Base-by-base conservation (phyloP, 2,113 vertebrate genomes). In the Picathartes gymnocephalus region DNA sequence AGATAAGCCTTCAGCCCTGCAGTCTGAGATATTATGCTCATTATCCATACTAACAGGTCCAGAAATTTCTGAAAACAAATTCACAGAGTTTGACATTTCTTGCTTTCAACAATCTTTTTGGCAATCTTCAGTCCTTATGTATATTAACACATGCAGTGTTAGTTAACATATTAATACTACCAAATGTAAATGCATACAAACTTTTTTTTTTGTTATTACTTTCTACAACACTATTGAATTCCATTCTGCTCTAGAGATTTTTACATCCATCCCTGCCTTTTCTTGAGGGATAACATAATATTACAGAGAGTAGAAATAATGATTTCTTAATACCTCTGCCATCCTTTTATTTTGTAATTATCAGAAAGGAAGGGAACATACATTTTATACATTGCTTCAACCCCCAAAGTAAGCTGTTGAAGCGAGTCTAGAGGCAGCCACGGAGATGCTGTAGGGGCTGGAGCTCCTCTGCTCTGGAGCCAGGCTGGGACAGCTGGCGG, bases 111-210 rank as follows among this genome's bases (percentile, higher is more conserved):
- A 62, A 65, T 92, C 70, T 86, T 77, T 83, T 74, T 95, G 93
- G 79, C 94, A 96, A 68, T 40, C 68, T 90, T 77, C 54, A 73
- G 76, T 15, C 80, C 83, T 95, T 93, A 87, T 93, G 88, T 94
- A 86, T 81, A 93, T 94, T 95, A 91, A 90, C 94, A 92, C 92
- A 95, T 80, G 82, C 76, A 93, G 87, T 77, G 85, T 96, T 92
- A 95, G 76, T 90, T 92, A 96, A 94, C 68, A 83, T 94, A 85
- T 57, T 96, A 95, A 95, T 92, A 78, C 79, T 40, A 94, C 81
- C 47, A 78, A 54, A 82, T 94, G 68, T 93, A 94, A 95, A 93
- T 80, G 88, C 80, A 88, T 85, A 95, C 27, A 92, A 95, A 96
- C 74, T 62, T 76, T 58, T 71, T 70, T 62, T 45, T 68, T 72